Evolutionary conservation across 2,888 invertebrate genomes (phyloP).

Genomic region (Hypomecis punctinalis): DNA sequence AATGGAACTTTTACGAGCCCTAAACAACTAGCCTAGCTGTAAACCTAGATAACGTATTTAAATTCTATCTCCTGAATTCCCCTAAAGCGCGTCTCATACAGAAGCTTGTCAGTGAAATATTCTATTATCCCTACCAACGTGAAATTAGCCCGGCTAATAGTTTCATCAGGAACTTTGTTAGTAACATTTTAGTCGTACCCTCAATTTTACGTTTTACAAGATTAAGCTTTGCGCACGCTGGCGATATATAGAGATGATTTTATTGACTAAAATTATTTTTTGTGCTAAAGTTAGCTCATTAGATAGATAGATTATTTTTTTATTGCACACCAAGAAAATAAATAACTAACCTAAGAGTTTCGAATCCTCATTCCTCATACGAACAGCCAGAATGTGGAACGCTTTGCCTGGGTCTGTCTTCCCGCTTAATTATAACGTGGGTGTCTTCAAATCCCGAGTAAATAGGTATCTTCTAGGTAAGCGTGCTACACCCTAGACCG

Average conservation of each 20-base stretch:
- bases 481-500: no score
- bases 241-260: background rate
- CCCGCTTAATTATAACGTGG: no score
- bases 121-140: constrained; percentile 16
- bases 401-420: no score
- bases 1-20: background rate
- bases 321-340: no score
- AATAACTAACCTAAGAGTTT: no score
- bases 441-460: no score
- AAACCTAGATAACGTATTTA: background rate
- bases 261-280: no score
- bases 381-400: no score
- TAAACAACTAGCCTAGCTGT: background rate
- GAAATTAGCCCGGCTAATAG: constrained; percentile 24
- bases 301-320: no score
- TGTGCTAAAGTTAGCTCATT: no score
- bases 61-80: background rate
- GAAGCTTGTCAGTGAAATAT: constrained; percentile 24
- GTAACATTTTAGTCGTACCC: constrained; percentile 18
- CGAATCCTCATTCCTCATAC: no score
- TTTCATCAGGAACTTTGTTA: constrained; percentile 27
- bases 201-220: constrained; percentile 16
- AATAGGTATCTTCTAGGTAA: no score
- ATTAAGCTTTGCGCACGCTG: constrained; percentile 10
- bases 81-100: constrained; percentile 2